These are phyloP conservation scores for Aphodius sticticus DNA, from an alignment of 2,888 invertebrate species.

Conservation along the genomic window DNA sequence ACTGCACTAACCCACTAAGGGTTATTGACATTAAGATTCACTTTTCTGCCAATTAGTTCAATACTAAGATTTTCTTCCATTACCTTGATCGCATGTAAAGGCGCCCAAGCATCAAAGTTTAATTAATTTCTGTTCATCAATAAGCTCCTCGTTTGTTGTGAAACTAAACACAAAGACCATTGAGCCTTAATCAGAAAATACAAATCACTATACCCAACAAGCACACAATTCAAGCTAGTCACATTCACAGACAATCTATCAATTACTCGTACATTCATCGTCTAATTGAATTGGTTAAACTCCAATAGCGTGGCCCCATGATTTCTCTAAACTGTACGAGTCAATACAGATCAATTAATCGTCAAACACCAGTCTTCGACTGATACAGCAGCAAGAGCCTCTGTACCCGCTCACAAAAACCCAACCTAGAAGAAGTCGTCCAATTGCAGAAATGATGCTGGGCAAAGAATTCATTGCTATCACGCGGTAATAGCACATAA, in stretches of 20 bases:
- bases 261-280: neutral
- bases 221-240: neutral
- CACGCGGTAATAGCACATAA: conserved; percentile 46
- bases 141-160: too few species aligned
- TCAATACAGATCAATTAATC: neutral
- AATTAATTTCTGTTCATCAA: too few species aligned
- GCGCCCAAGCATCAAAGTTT: too few species aligned
- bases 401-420: neutral
- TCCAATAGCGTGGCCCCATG: neutral
- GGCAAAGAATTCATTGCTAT: conserved; percentile 33
- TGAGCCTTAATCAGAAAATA: too few species aligned
- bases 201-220: too few species aligned
- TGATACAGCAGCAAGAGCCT: neutral
- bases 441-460: neutral
- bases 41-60: too few species aligned
- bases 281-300: neutral
- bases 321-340: neutral
- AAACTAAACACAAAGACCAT: too few species aligned
- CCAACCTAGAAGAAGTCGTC: neutral
- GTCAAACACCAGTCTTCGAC: neutral
- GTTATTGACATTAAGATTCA: too few species aligned
- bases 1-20: too few species aligned
- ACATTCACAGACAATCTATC: neutral
- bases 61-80: too few species aligned
- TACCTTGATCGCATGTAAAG: too few species aligned